Conservation (phyloP, 2,888 invertebrate genomes). For the Meloe dianella region DNA sequence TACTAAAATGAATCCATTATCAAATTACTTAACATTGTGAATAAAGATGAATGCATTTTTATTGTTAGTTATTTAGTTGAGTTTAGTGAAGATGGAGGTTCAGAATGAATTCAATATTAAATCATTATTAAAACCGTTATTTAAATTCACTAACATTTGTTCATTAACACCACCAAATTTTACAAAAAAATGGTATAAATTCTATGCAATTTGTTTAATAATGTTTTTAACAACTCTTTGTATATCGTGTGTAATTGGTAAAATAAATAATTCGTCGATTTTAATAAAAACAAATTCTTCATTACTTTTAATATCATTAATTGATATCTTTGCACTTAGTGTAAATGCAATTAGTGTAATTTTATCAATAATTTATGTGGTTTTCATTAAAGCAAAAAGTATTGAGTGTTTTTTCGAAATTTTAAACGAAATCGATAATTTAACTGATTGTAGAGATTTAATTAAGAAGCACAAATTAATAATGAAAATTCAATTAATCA, state of each 20-base stretch:
- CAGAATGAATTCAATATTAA: neutral
- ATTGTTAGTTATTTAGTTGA: too few relatives aligned
- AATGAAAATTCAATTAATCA: neutral
- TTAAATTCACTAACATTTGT: neutral
- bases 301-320: neutral
- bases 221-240: neutral
- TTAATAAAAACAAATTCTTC: neutral
- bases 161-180: neutral
- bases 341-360: neutral
- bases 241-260: neutral
- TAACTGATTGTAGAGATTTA: neutral
- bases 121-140: neutral
- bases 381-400: neutral
- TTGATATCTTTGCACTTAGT: neutral
- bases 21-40: too few relatives aligned
- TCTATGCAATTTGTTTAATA: neutral
- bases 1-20: too few relatives aligned
- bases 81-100: neutral
- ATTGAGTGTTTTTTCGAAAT: neutral
- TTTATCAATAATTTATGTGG: neutral
- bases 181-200: neutral
- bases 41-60: too few relatives aligned
- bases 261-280: neutral
- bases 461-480: neutral
- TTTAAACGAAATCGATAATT: neutral